These are phyloP conservation scores for Drosophila rufa DNA, from an alignment of 1,140 invertebrate genomes.

Conservation along the genomic window DNA sequence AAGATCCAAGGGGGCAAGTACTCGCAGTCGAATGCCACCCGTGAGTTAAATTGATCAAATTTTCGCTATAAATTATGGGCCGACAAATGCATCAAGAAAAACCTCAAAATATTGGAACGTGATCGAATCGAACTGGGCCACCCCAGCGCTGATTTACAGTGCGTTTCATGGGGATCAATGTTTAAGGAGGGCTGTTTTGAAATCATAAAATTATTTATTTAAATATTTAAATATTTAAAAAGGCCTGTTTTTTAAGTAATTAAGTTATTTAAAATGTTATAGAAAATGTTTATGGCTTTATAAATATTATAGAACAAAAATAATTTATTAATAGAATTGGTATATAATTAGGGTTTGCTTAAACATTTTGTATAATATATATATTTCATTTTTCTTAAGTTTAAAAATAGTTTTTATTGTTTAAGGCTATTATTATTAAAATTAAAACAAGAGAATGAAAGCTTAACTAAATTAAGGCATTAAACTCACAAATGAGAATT, in stretches of 20 bases:
- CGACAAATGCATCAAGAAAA: slow-evolving; percentile 52
- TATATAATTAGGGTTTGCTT: too few relatives aligned
- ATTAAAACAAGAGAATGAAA: too few relatives aligned
- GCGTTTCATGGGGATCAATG: background rate
- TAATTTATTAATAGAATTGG: too few relatives aligned
- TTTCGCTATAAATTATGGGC: slow-evolving; percentile 75
- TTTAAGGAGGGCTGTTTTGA: background rate
- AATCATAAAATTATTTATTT: too few relatives aligned
- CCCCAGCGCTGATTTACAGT: slow-evolving; percentile 24
- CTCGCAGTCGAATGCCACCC: slow-evolving; percentile 63
- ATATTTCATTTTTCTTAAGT: too few relatives aligned
- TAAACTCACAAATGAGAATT: too few relatives aligned
- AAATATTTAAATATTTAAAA: too few relatives aligned
- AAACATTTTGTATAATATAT: too few relatives aligned
- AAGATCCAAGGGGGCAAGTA: slow-evolving; percentile 18
- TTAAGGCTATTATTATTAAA: too few relatives aligned
- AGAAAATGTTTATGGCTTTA: background rate
- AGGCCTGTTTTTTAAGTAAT: background rate
- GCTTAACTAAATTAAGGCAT: too few relatives aligned
- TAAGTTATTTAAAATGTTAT: background rate
- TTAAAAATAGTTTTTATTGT: too few relatives aligned
- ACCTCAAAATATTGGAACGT: slow-evolving; percentile 77
- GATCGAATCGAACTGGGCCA: slow-evolving; percentile 59
- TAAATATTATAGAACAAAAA: too few relatives aligned
- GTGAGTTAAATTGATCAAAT: slow-evolving; percentile 73